Evolutionary conservation across 2,888 invertebrate species (phyloP), one percentile per base, ranked within the genome.

Genomic region (Seira sanloemensis): DNA sequence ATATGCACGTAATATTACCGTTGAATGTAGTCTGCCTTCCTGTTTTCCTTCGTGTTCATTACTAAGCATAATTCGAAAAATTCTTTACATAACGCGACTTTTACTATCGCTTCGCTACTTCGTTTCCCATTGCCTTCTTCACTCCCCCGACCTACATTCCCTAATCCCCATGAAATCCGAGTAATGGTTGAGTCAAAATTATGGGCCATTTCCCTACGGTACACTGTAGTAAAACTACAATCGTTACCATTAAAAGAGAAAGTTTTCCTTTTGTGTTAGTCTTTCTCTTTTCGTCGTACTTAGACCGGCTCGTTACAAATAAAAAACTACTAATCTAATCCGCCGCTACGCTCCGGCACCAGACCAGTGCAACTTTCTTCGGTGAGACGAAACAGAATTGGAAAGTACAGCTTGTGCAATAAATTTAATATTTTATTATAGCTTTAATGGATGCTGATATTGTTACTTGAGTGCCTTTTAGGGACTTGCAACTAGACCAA

Each of bases 81-180:
- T 58, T 58, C 58, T 58, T 58, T 58, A 58, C 9, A 58, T 58
- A 58, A 58, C 58, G 58, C n/a, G 58, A 58, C 58, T 58, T 58
- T 58, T 58, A 58, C 58, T 58, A 18, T 58, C 18, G 58, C n/a
- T 12, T 58, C n/a, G 58, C 58, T 58, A 5, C n/a, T 58, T n/a
- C n/a, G 58, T 58, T 58, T 58, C 19, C 46, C 46, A 37, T n/a
- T 73, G 24, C 27, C 19, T 37, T 37, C 62, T 4, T 7, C 21
- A 5, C 4, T 62, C 62, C 58, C n/a, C 18, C 69, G 84, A 78
- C 84, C 84, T 78, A 68, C 37, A 78, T 78, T 84, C 26, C 69
- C 37, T 78, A 84, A 84, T 84, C 84, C 84, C 78, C 67, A 65
- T 69, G 78, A 84, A 84, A 84, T 84, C 84, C 84, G 54, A 75